Evolutionary conservation across 2,113 vertebrate species (phyloP).

Genomic region (Dunckerocampus dactyliophorus): DNA sequence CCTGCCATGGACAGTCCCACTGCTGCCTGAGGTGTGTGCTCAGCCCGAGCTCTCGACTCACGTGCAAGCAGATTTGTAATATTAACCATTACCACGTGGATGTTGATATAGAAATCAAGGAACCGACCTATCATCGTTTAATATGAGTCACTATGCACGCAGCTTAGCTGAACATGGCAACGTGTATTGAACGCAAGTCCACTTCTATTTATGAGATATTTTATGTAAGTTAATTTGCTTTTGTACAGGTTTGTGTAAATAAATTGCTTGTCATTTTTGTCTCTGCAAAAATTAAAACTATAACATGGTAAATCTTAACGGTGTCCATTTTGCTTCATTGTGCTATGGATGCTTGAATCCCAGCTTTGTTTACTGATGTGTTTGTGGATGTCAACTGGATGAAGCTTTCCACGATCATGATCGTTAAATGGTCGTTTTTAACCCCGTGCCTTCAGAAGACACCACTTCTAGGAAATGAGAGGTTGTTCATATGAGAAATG

Average conservation of each 20-base stretch:
- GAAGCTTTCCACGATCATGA: background rate
- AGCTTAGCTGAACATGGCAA: conserved; percentile 99
- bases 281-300: conserved; percentile 98
- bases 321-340: conserved; percentile 2
- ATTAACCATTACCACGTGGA: conserved; percentile 98
- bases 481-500: conserved; percentile 51
- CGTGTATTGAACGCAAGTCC: conserved; percentile 98
- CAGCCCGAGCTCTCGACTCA: conserved; percentile 73
- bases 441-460: conserved; percentile 7
- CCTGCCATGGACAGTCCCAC: conserved; percentile 16
- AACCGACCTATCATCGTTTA: conserved; percentile 97
- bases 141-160: conserved; percentile 99
- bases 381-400: background rate
- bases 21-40: conserved; percentile 79
- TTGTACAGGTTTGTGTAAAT: conserved; percentile 99
- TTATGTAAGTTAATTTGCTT: conserved; percentile 99
- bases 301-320: conserved; percentile 86
- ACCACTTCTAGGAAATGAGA: conserved; percentile 35
- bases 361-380: too few relatives aligned
- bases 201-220: conserved; percentile 99
- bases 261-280: conserved; percentile 99
- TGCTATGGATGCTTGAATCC: background rate
- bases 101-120: conserved; percentile 97
- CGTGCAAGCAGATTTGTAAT: conserved; percentile 92
- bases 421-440: background rate